Percentiles rank a stretch among this genome's conserved stretches.
Conservation (phyloP, 2,113 vertebrate species). For the Maccullochella peelii region DNA sequence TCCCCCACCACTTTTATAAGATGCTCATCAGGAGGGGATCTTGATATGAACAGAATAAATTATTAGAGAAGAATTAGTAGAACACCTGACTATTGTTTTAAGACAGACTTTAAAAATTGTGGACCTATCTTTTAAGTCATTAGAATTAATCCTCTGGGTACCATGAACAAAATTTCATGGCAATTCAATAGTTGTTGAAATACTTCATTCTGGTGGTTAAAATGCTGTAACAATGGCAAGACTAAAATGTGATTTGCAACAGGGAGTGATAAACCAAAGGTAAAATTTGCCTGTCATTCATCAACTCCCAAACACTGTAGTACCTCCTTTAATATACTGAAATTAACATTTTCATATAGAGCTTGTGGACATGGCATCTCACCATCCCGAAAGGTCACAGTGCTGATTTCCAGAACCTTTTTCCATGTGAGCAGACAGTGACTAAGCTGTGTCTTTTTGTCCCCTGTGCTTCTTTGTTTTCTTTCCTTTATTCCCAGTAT, state of each 20-base stretch:
- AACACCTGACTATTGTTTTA: neutral
- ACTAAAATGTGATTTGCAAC: neutral
- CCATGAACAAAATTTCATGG: neutral
- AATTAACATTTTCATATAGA: conserved; percentile 51
- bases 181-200: neutral
- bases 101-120: neutral
- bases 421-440: conserved; percentile 39
- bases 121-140: neutral
- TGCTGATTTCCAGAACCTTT: conserved; percentile 35
- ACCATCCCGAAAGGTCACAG: conserved; percentile 46
- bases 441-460: conserved; percentile 22
- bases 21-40: no score
- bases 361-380: conserved; percentile 20
- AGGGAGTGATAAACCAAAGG: neutral
- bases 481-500: conserved; percentile 10
- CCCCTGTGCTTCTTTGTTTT: neutral
- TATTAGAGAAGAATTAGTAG: no score
- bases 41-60: no score
- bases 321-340: conserved; percentile 22
- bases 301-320: conserved; percentile 1
- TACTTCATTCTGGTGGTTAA: neutral
- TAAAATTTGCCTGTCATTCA: neutral
- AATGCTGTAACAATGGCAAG: neutral
- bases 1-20: no score
- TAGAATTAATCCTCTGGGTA: neutral